Base-by-base conservation (phyloP, 2,888 invertebrate genomes). In the Alentia gelatinosa region DNA sequence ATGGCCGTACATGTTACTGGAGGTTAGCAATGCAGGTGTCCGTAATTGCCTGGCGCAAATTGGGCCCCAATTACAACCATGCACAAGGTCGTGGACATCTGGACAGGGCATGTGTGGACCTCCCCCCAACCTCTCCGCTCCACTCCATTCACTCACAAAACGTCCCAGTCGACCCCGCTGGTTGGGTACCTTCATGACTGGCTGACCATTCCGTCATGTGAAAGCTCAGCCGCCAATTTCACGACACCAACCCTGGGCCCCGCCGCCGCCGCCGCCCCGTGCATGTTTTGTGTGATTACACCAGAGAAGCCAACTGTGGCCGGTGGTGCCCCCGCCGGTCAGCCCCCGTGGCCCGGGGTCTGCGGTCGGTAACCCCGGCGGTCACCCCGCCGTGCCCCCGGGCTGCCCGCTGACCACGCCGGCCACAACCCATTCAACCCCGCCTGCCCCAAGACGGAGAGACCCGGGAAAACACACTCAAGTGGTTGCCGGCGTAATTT, bases 181-280 rank as follows among this genome's bases (percentile, higher is more conserved):
- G 37, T 3, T 5, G 12, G 15, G 79, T 23, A 3, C 23, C 37
- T 79, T 79, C 79, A 79, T 79, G 79, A 79, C 79, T 79, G 37
- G 79, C 79, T 79, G 79, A 79, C 79, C 79, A 79, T 79, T 79
- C 79, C 79, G 79, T 79, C 79, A 79, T 39, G 79, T 79, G 12
- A 74, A 9, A 3, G n/a, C 30, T 26, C 33, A 68, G 68, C 30
- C 30, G 5, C 3, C 68, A 68, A 30, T 4, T 30, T 30, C 68
- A 68, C n/a, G 63, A 63, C 63, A 63, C 68, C 68, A 56, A n/a
- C 23, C 56, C 23, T 12, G 3, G 68, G 30, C 74, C 79, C 9
- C 79, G 37, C 26, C n/a, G n/a, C n/a, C n/a, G n/a, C n/a, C n/a
- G n/a, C n/a, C 26, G 39, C 39, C 37, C 15, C n/a, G 79, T 39